Evolutionary conservation across 2,113 vertebrate genomes (phyloP).

Genomic region (Stictonetta naevosa): DNA sequence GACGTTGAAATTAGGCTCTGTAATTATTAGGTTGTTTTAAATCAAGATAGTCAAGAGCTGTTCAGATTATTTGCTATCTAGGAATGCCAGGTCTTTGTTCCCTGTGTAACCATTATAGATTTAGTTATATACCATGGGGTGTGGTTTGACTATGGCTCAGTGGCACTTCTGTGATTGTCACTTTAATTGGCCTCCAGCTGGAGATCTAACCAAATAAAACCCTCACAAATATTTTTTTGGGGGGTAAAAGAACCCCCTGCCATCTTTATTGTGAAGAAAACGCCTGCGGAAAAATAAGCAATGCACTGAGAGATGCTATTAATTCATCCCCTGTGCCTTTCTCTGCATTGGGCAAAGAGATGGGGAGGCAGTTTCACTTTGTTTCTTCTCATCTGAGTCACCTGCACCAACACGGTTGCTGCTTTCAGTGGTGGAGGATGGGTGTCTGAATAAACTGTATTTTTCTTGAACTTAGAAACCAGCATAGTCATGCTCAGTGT

Average conservation of each 20-base stretch:
- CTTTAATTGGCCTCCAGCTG: not conserved
- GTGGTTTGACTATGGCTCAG: not conserved
- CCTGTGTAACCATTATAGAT: not conserved
- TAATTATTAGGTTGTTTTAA: slow-evolving; percentile 23
- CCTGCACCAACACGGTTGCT: not conserved
- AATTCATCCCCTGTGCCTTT: slow-evolving; percentile 22
- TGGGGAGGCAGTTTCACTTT: not conserved
- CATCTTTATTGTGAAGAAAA: not conserved
- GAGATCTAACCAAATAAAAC: not conserved
- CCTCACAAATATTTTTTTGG: not conserved
- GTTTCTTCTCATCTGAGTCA: slow-evolving; percentile 8
- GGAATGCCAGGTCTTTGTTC: not conserved
- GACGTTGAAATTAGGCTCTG: not conserved
- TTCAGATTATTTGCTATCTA: not conserved
- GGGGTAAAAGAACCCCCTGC: not conserved
- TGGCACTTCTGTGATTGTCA: not conserved
- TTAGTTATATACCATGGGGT: not conserved
- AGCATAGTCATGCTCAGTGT: not conserved
- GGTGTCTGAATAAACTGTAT: not conserved
- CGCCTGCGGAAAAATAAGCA: not conserved
- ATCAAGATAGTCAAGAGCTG: not conserved
- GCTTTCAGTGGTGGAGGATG: not conserved
- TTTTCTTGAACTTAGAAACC: not conserved
- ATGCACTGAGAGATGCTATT: not conserved
- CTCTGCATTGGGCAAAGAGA: not conserved